A percentile compares a stretch with the other conserved stretches of the same genome.
Evolutionary conservation across 2,113 vertebrate genomes (phyloP).

Genomic region (Chaenocephalus aceratus): DNA sequence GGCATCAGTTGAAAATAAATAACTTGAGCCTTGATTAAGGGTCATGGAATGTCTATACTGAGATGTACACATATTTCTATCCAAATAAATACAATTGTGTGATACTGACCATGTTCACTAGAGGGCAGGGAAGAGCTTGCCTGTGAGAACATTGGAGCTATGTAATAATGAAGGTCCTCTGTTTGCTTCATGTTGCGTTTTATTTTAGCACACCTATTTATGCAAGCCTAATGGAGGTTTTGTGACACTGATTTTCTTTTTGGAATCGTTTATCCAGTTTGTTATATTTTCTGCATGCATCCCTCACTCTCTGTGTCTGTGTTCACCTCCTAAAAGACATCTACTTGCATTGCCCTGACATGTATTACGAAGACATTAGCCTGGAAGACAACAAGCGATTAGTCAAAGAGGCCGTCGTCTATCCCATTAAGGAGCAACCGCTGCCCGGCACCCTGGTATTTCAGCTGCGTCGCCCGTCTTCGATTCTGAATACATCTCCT

Average conservation of each 20-base stretch:
- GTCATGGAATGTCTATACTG: not conserved
- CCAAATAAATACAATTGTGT: not conserved
- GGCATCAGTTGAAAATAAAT: not conserved
- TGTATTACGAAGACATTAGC: constrained; percentile 94
- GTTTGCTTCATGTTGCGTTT: constrained; percentile 2
- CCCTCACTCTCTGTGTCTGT: constrained; percentile 8
- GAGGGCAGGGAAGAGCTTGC: constrained; percentile 31
- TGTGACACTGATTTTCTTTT: not conserved
- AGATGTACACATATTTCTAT: not conserved
- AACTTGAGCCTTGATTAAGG: not conserved
- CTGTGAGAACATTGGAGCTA: constrained; percentile 2
- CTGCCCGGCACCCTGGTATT: constrained; percentile 73
- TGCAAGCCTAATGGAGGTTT: not conserved
- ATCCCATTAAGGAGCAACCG: constrained; percentile 90
- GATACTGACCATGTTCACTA: constrained; percentile 12
- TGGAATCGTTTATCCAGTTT: not conserved
- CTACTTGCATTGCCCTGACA: constrained; percentile 92
- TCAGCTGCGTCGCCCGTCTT: constrained; percentile 64
- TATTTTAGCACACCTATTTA: constrained; percentile 11
- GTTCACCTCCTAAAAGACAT: constrained; percentile 57
- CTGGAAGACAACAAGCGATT: constrained; percentile 93
- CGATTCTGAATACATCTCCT: constrained; percentile 78
- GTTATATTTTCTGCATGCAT: not conserved
- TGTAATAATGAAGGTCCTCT: constrained; percentile 15
- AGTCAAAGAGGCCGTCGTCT: constrained; percentile 97